Percentiles rank a stretch among this genome's conserved stretches.
These are phyloP conservation scores for Leptinotarsa lineolata DNA, from an alignment of 1,140 invertebrate species.

Conservation along the genomic window DNA sequence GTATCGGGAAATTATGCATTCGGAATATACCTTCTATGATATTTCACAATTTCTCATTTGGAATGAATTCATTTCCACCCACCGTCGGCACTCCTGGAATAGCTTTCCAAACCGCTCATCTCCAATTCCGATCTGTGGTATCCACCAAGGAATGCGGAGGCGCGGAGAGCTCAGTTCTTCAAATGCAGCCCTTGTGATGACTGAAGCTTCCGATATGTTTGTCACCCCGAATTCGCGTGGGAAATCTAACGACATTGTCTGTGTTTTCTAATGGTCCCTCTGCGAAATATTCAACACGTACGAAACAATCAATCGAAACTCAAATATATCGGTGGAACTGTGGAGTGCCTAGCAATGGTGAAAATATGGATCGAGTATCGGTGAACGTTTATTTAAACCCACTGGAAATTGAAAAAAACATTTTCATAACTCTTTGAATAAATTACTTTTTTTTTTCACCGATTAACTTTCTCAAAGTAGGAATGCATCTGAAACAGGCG, in stretches of 20 bases:
- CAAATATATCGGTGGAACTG: neutral
- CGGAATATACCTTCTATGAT: too few relatives aligned
- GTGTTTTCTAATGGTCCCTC: neutral
- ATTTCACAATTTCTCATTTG: too few relatives aligned
- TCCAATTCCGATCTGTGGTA: neutral
- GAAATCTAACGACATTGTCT: conserved; percentile 8
- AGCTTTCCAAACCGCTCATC: too few relatives aligned
- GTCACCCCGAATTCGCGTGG: neutral
- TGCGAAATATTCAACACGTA: neutral
- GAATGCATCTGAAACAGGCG: too few relatives aligned
- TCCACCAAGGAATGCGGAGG: neutral
- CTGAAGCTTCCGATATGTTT: neutral
- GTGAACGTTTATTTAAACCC: too few relatives aligned
- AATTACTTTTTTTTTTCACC: too few relatives aligned
- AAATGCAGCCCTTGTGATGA: neutral
- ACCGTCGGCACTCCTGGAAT: too few relatives aligned
- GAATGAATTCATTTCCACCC: too few relatives aligned
- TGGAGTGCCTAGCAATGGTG: neutral
- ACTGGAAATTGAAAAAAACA: too few relatives aligned
- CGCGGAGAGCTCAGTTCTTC: neutral
- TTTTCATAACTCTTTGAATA: too few relatives aligned
- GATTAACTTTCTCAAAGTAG: too few relatives aligned
- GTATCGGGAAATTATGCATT: too few relatives aligned
- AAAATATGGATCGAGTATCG: neutral
- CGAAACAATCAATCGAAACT: neutral